Conservation (phyloP, 1,140 invertebrate species). For the Metopolophium dirhodum region DNA sequence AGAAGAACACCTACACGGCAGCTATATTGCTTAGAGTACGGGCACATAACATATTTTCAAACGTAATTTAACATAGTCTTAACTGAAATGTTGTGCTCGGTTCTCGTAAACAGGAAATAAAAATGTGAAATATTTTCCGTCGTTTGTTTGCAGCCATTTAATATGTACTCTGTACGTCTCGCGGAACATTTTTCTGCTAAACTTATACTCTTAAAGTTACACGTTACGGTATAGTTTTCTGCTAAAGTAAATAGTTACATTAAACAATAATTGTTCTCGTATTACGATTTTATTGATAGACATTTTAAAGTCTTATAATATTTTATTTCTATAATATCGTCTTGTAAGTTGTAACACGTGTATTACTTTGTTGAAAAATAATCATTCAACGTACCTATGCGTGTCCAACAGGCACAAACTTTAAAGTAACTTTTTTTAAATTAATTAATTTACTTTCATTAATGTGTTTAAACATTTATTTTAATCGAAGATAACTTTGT, state of each 20-base stretch:
- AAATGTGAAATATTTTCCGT: neutral
- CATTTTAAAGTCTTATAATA: neutral
- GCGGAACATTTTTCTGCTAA: neutral
- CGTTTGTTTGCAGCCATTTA: neutral
- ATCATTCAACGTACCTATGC: neutral
- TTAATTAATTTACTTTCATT: neutral
- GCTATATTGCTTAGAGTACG: neutral
- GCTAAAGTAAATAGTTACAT: neutral
- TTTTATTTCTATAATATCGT: neutral
- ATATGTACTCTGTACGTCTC: neutral
- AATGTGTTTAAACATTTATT: neutral
- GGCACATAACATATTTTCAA: neutral
- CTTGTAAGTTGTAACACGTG: neutral
- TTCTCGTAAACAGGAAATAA: neutral
- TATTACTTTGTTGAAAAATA: neutral
- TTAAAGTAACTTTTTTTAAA: neutral
- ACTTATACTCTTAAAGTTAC: neutral
- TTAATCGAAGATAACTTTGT: neutral
- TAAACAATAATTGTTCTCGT: neutral
- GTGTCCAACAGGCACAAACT: neutral
- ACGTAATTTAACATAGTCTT: neutral
- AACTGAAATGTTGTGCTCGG: neutral
- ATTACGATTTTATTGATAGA: neutral
- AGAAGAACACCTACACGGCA: neutral
- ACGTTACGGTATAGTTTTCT: neutral